Conservation (phyloP, 2,888 invertebrate species). For the Chrysolina haemoptera region DNA sequence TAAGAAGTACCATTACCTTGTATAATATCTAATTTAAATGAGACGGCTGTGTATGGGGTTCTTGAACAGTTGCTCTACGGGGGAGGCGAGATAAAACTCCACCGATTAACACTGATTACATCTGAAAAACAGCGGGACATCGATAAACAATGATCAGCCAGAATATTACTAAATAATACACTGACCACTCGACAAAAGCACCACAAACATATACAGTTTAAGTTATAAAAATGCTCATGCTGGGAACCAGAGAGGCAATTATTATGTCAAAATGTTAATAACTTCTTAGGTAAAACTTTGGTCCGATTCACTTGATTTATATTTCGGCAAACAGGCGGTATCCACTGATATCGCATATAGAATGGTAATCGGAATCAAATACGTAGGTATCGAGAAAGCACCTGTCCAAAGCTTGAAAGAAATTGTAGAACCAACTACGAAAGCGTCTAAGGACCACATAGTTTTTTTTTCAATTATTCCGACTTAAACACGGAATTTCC, state of each 20-base stretch:
- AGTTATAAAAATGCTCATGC: constrained; percentile 35
- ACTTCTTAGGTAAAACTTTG: constrained; percentile 20
- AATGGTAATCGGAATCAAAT: neutral
- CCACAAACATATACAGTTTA: constrained; percentile 28
- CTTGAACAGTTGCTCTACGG: constrained; percentile 59
- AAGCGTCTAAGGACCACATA: too few species aligned
- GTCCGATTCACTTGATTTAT: constrained; percentile 22
- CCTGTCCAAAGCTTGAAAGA: too few species aligned
- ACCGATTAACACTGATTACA: constrained; percentile 68
- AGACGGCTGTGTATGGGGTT: constrained; percentile 51
- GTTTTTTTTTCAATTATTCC: too few species aligned
- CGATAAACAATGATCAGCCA: constrained; percentile 67
- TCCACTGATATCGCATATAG: neutral
- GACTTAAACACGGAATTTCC: too few species aligned
- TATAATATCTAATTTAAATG: constrained; percentile 62
- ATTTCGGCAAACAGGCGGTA: constrained; percentile 10
- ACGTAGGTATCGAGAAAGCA: too few species aligned
- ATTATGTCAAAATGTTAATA: constrained; percentile 59
- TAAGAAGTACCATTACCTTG: constrained; percentile 60
- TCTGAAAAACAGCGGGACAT: constrained; percentile 64
- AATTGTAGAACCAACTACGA: too few species aligned
- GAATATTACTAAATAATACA: constrained; percentile 67
- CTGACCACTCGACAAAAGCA: constrained; percentile 42
- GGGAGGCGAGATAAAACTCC: constrained; percentile 65
- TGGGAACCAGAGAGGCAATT: constrained; percentile 51